Evolutionary conservation across 2,113 vertebrate species (phyloP).

Genomic region (Gobio gobio): DNA sequence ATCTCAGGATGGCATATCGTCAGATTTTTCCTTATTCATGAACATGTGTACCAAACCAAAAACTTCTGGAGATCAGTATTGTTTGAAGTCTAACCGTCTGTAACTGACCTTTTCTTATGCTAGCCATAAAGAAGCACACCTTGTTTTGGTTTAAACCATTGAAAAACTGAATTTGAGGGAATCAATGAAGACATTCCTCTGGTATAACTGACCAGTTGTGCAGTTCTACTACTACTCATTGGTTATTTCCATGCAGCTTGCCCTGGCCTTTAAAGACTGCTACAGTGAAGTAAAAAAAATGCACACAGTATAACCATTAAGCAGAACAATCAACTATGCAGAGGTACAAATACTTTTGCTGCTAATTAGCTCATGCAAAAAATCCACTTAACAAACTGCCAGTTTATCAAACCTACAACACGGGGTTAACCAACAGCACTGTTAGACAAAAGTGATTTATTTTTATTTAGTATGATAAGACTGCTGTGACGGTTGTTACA

Average conservation of each 20-base stretch:
- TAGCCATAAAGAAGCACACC: neutral
- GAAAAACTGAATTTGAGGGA: neutral
- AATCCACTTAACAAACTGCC: slow-evolving; percentile 36
- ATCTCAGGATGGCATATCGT: slow-evolving; percentile 40
- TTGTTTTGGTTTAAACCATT: slow-evolving; percentile 15
- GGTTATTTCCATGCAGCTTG: neutral
- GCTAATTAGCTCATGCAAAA: slow-evolving; percentile 35
- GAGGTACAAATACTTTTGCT: slow-evolving; percentile 12
- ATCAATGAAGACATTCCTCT: slow-evolving; percentile 13
- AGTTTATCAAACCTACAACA: slow-evolving; percentile 34
- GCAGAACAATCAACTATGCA: slow-evolving; percentile 28
- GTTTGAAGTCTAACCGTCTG: neutral
- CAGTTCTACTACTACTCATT: slow-evolving; percentile 1
- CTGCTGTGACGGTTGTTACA: slow-evolving; percentile 8
- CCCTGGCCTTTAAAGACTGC: slow-evolving; percentile 11
- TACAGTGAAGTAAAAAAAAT: neutral
- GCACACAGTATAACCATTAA: neutral
- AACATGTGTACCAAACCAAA: slow-evolving; percentile 9
- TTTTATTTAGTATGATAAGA: slow-evolving; percentile 1
- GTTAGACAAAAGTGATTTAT: neutral
- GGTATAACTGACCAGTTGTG: slow-evolving; percentile 26
- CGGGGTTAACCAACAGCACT: slow-evolving; percentile 41
- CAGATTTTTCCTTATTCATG: slow-evolving; percentile 25
- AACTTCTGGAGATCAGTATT: slow-evolving; percentile 28
- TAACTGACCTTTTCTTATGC: neutral